Evolutionary conservation across 2,888 invertebrate species (phyloP).

Genomic region (Torymus aiolomorphi): DNA sequence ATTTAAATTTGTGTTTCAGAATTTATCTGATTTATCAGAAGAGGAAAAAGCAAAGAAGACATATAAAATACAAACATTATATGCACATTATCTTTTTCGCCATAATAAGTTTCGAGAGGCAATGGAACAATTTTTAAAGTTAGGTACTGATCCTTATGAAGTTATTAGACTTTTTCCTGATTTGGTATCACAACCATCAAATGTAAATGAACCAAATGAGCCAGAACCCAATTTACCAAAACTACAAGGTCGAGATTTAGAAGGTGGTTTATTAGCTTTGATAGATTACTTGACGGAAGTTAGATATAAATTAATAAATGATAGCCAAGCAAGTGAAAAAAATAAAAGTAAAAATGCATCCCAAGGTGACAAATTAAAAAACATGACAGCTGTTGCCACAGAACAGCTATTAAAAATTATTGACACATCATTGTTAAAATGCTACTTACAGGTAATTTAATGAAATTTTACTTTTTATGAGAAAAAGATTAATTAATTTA

Average conservation of each 20-base stretch:
- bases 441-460: conserved; percentile 89
- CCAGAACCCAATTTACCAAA: conserved; percentile 77
- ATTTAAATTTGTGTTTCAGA: conserved; percentile 76
- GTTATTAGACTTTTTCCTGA: conserved; percentile 97
- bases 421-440: conserved; percentile 97
- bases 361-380: conserved; percentile 71
- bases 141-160: conserved; percentile 95
- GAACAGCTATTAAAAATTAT: conserved; percentile 91
- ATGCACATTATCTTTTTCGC: conserved; percentile 93
- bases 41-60: conserved; percentile 89
- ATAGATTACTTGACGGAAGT: conserved; percentile 93
- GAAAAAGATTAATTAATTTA: background rate
- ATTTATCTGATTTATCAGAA: conserved; percentile 87
- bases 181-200: conserved; percentile 81
- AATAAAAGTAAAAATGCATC: conserved; percentile 63
- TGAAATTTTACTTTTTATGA: conserved; percentile 24
- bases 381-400: conserved; percentile 76
- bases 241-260: conserved; percentile 89
- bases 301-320: conserved; percentile 78
- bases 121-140: conserved; percentile 92
- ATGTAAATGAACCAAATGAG: conserved; percentile 73
- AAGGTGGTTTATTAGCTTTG: conserved; percentile 90
- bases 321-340: conserved; percentile 65
- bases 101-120: conserved; percentile 92
- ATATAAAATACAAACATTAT: conserved; percentile 91